phyloP scores from a whole-genome alignment of 2,888 invertebrate species.

The Oscheius sp. region DNA sequence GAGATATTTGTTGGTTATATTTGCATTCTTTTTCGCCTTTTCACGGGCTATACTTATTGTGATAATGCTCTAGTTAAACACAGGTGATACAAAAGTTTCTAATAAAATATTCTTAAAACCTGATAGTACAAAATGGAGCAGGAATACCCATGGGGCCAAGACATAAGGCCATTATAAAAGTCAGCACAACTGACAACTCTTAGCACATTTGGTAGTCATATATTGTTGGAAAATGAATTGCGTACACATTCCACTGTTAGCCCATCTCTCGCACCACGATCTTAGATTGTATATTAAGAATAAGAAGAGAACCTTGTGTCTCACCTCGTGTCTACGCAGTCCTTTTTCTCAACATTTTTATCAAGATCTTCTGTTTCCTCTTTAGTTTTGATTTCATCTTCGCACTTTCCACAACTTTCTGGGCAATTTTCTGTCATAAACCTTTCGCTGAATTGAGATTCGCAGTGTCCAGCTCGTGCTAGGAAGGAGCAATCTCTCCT shows the following conservation, averaged over 20 bases:
- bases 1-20: neutral
- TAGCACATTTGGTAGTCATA: slow-evolving; percentile 63
- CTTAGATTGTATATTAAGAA: slow-evolving; percentile 27
- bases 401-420: slow-evolving; percentile 60
- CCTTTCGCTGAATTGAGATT: slow-evolving; percentile 57
- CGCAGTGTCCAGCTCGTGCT: slow-evolving; percentile 63
- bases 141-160: slow-evolving; percentile 21
- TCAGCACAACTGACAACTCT: slow-evolving; percentile 59
- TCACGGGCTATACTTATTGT: neutral
- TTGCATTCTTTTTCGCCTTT: neutral
- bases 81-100: slow-evolving; percentile 9
- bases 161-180: slow-evolving; percentile 7
- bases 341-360: slow-evolving; percentile 25
- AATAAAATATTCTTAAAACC: slow-evolving; percentile 4
- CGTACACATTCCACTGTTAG: slow-evolving; percentile 64
- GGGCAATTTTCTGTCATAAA: slow-evolving; percentile 68
- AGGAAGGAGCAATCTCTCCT: slow-evolving; percentile 63
- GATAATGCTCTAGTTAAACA: neutral
- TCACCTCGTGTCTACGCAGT: slow-evolving; percentile 47
- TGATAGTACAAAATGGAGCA: slow-evolving; percentile 1
- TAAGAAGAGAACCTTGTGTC: neutral
- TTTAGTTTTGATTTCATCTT: slow-evolving; percentile 1
- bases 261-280: slow-evolving; percentile 67
- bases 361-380: slow-evolving; percentile 17
- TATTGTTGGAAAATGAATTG: slow-evolving; percentile 64